These are phyloP conservation scores for Pollenia griseotomentosa DNA, from an alignment of 2,888 invertebrate genomes.

Conservation along the genomic window DNA sequence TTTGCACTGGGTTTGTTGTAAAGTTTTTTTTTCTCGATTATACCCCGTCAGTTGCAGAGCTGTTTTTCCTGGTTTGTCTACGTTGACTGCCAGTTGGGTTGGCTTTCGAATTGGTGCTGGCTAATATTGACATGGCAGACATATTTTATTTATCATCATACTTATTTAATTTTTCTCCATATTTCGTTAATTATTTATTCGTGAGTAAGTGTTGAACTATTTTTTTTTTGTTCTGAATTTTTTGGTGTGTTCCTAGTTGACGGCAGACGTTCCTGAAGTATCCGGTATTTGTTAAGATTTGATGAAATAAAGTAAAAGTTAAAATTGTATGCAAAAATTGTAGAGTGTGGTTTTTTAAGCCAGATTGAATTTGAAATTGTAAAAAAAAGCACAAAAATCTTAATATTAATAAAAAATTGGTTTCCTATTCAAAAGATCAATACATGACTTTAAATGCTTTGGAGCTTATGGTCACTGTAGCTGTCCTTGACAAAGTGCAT, in stretches of 20 bases:
- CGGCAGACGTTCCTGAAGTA: slow-evolving; percentile 2
- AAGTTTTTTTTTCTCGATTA: neutral
- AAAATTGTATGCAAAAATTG: slow-evolving; percentile 11
- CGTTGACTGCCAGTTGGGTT: slow-evolving; percentile 78
- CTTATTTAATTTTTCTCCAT: slow-evolving; percentile 30
- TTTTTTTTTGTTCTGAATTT: neutral
- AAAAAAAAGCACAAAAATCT: no score
- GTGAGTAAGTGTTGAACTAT: neutral
- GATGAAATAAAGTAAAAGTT: slow-evolving; percentile 2
- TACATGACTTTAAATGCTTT: no score
- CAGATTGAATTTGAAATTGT: no score
- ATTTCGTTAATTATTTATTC: neutral
- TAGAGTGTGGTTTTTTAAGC: neutral
- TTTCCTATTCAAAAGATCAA: no score
- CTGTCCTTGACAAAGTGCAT: no score
- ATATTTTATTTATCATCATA: slow-evolving; percentile 77
- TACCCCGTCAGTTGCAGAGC: slow-evolving; percentile 53
- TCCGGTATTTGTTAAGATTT: slow-evolving; percentile 19
- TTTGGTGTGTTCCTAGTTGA: slow-evolving; percentile 2
- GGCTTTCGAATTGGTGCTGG: slow-evolving; percentile 80
- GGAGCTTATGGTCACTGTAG: no score
- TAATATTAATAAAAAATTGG: no score
- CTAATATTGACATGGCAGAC: slow-evolving; percentile 82
- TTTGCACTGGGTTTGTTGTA: slow-evolving; percentile 26
- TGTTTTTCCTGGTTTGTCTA: slow-evolving; percentile 78